Percentiles rank a stretch among this genome's conserved stretches.
These are phyloP conservation scores for Sycobia sp. DNA, from an alignment of 1,140 invertebrate species.

Conservation along the genomic window DNA sequence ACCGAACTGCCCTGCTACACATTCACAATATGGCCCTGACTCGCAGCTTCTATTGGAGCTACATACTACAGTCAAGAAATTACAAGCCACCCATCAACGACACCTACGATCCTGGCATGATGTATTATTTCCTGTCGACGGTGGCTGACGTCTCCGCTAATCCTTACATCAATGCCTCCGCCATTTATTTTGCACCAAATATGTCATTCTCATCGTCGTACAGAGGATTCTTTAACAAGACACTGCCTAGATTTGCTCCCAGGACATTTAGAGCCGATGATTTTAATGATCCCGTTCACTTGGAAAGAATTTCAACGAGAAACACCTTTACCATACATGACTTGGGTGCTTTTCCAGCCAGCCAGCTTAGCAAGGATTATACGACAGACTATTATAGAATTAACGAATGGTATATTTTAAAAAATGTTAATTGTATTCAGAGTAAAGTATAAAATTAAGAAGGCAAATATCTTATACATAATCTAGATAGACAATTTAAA, in stretches of 20 bases:
- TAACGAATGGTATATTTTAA: conserved; percentile 81
- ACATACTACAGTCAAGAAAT: conserved; percentile 89
- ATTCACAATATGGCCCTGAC: conserved; percentile 95
- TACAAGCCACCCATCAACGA: conserved; percentile 88
- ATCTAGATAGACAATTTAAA: too few species aligned
- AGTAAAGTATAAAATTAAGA: too few species aligned
- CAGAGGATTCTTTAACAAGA: conserved; percentile 95
- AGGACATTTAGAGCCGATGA: conserved; percentile 89
- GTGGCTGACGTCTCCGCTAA: conserved; percentile 95
- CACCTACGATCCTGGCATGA: conserved; percentile 94
- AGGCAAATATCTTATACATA: too few species aligned
- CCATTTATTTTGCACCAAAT: conserved; percentile 94
- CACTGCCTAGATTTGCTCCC: conserved; percentile 92
- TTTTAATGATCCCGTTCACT: conserved; percentile 92
- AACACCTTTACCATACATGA: conserved; percentile 86
- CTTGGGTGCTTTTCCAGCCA: conserved; percentile 78
- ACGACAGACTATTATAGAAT: conserved; percentile 87
- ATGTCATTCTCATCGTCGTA: conserved; percentile 94
- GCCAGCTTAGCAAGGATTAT: conserved; percentile 83
- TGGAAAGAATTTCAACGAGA: conserved; percentile 88
- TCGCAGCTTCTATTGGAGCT: conserved; percentile 94
- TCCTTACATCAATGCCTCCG: conserved; percentile 89
- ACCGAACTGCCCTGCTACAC: conserved; percentile 90
- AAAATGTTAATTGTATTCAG: neutral
- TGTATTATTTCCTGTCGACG: conserved; percentile 96